phyloP scores from a whole-genome alignment of 37 sponge, comb jelly and placozoan species.

The Crambe crambe region DNA sequence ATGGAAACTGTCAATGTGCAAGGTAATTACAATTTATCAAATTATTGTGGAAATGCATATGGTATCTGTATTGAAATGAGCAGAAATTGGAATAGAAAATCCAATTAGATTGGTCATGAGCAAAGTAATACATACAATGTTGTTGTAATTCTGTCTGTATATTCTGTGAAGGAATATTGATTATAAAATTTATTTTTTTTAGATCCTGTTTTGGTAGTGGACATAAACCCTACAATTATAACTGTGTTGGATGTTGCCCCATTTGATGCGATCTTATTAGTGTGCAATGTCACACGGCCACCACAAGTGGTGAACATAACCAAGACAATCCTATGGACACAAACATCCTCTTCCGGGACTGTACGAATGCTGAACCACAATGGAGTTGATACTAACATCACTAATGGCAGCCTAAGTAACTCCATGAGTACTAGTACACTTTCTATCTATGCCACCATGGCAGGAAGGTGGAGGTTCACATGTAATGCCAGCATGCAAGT shows the following conservation, averaged over 20 bases:
- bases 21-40: background rate
- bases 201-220: background rate
- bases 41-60: too few species aligned
- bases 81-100: too few species aligned
- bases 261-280: background rate
- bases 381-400: background rate
- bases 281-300: slow-evolving; percentile 4
- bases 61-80: too few species aligned
- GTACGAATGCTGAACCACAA: background rate
- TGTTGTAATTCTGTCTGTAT: too few species aligned
- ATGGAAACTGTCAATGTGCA: background rate
- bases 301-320: slow-evolving; percentile 1
- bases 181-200: too few species aligned
- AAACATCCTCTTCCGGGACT: background rate
- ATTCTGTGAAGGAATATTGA: too few species aligned
- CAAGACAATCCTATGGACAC: slow-evolving; percentile 5
- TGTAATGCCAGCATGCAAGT: slow-evolving; percentile 1
- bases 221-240: background rate
- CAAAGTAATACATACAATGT: too few species aligned
- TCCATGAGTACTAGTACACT: slow-evolving; percentile 3
- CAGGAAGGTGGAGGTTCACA: background rate
- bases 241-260: slow-evolving; percentile 16
- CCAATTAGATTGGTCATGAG: too few species aligned
- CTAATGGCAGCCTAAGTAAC: background rate
- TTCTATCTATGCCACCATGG: background rate